These are phyloP conservation scores for Temnopleurus reevesii DNA, from an alignment of 53 echinoderm and acorn worm species.

Conservation along the genomic window DNA sequence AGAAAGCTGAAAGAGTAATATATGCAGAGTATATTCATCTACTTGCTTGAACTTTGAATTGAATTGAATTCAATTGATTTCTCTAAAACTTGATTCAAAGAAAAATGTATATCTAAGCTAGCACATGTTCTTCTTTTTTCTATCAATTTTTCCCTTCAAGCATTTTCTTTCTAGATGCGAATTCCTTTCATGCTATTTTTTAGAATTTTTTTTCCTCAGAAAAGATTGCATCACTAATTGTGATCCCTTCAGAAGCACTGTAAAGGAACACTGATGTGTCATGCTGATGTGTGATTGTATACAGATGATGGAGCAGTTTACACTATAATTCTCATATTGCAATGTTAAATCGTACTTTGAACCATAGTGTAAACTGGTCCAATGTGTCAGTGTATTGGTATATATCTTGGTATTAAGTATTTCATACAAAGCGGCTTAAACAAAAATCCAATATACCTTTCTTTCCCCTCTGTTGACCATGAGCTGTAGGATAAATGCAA, in stretches of 20 bases:
- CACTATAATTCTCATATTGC: no score
- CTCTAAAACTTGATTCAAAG: no score
- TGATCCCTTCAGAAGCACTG: background rate
- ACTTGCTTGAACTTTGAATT: background rate
- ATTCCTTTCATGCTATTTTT: background rate
- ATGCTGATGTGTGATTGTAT: background rate
- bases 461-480: slow-evolving; percentile 54
- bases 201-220: background rate
- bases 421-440: slow-evolving; percentile 34
- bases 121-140: background rate
- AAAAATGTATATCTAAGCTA: background rate
- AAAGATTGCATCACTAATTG: background rate
- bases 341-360: no score
- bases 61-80: background rate
- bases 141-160: background rate
- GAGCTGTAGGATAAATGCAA: slow-evolving; percentile 50
- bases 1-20: background rate
- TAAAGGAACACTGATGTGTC: background rate
- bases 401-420: slow-evolving; percentile 10
- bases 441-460: slow-evolving; percentile 44
- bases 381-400: background rate
- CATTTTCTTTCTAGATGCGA: background rate
- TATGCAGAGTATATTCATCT: background rate
- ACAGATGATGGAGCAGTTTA: no score
- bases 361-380: no score